These are phyloP conservation scores for Didymodactylos carnosus DNA, from an alignment of 2,888 invertebrate genomes.

Conservation along the genomic window DNA sequence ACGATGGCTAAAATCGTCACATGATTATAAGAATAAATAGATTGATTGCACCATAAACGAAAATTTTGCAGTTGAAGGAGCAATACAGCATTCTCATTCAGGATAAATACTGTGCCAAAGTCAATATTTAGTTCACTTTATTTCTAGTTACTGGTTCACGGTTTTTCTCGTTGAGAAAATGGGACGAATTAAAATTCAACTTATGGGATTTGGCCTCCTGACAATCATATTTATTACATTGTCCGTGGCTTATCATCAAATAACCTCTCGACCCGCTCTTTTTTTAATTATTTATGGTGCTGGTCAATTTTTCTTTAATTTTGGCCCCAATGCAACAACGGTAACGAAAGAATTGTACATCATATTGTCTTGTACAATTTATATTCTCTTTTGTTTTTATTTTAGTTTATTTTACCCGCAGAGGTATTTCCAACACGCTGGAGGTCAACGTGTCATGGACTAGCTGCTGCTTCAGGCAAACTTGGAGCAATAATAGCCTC, in stretches of 20 bases:
- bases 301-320: slow-evolving; percentile 6
- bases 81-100: no score
- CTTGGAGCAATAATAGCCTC: not conserved
- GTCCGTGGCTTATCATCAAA: not conserved
- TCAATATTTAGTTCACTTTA: no score
- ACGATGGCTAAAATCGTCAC: no score
- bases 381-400: no score
- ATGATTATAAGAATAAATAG: no score
- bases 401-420: slow-evolving; percentile 10
- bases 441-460: slow-evolving; percentile 7
- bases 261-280: not conserved
- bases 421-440: slow-evolving; percentile 11
- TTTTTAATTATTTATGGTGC: not conserved
- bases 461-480: slow-evolving; percentile 7
- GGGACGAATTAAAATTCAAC: slow-evolving; percentile 5
- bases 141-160: no score
- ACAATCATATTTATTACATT: not conserved
- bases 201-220: slow-evolving; percentile 3
- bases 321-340: slow-evolving; percentile 10
- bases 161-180: not conserved
- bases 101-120: no score
- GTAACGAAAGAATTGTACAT: no score
- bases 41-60: no score
- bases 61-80: no score
- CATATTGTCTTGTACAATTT: no score